Evolutionary conservation across 1,140 invertebrate genomes (phyloP).

Genomic region (Leptestheria dahalacensis): DNA sequence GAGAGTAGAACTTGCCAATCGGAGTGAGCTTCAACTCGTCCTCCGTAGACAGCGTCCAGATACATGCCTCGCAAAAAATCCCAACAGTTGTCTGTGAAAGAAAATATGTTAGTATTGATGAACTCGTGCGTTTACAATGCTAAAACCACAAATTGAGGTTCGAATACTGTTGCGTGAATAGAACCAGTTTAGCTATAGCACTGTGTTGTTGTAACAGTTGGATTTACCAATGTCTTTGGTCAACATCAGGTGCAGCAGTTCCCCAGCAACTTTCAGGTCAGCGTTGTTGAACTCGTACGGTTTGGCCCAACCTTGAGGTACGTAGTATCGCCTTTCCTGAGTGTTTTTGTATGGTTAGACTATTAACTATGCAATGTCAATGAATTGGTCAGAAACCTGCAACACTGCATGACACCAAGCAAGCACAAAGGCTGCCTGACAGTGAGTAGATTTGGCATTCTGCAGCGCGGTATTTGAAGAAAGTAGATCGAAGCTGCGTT

Average conservation of each 20-base stretch:
- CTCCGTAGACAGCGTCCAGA: conserved; percentile 73
- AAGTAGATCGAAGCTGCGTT: conserved; percentile 42
- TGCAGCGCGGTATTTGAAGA: conserved; percentile 25
- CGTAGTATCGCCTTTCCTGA: conserved; percentile 61
- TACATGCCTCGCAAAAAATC: conserved; percentile 60
- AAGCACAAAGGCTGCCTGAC: conserved; percentile 47
- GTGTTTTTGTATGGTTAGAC: background rate
- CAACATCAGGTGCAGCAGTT: conserved; percentile 48
- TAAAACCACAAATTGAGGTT: background rate
- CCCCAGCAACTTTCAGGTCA: conserved; percentile 61
- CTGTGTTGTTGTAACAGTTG: no score
- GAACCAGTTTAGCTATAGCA: background rate
- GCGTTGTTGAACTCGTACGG: conserved; percentile 79
- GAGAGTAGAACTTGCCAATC: conserved; percentile 56
- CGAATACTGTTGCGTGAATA: background rate
- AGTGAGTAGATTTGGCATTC: conserved; percentile 27
- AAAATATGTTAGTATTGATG: conserved; percentile 8
- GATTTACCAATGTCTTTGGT: no score
- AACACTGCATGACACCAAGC: conserved; percentile 73
- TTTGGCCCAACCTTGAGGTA: conserved; percentile 74
- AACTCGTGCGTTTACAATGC: conserved; percentile 6
- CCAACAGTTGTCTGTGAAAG: conserved; percentile 36
- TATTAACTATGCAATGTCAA: background rate
- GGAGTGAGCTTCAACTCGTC: conserved; percentile 63
- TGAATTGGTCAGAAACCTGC: conserved; percentile 31